These are phyloP conservation scores for Cyanoramphus novaezelandiae DNA, from an alignment of 2,113 vertebrate species.

Conservation along the genomic window DNA sequence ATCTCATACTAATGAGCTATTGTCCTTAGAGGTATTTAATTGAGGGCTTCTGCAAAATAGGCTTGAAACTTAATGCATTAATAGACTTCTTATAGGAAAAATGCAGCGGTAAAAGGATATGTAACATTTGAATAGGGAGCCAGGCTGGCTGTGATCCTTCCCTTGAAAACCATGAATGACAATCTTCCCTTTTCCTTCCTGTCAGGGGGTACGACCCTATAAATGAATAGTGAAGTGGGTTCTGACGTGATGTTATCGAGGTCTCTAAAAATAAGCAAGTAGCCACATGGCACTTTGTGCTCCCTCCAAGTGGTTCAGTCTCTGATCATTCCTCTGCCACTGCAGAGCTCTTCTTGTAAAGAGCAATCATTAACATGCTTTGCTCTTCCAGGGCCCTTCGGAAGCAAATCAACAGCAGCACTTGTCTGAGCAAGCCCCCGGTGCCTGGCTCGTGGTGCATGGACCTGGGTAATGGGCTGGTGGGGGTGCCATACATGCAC, in stretches of 20 bases:
- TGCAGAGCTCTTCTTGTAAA: neutral
- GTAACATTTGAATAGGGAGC: neutral
- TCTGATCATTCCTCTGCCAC: neutral
- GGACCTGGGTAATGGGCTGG: neutral
- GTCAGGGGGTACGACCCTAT: neutral
- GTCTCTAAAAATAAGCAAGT: neutral
- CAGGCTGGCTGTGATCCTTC: neutral
- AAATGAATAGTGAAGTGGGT: neutral
- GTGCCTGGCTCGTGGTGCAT: neutral
- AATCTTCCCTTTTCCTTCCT: neutral
- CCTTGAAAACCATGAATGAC: neutral
- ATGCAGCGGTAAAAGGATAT: neutral
- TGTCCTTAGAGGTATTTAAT: constrained; percentile 38
- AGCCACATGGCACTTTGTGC: neutral
- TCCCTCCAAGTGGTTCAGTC: neutral
- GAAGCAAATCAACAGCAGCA: neutral
- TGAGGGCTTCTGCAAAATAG: neutral
- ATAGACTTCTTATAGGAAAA: neutral
- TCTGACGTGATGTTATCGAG: neutral
- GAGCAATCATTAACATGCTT: neutral
- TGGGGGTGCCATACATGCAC: neutral
- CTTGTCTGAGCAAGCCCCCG: neutral
- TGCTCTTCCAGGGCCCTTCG: neutral
- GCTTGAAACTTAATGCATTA: neutral
- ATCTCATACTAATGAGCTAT: constrained; percentile 26